Evolutionary conservation across 2,797 vertebrate genomes (phyloP).

Genomic region (Cryptoprocta ferox): DNA sequence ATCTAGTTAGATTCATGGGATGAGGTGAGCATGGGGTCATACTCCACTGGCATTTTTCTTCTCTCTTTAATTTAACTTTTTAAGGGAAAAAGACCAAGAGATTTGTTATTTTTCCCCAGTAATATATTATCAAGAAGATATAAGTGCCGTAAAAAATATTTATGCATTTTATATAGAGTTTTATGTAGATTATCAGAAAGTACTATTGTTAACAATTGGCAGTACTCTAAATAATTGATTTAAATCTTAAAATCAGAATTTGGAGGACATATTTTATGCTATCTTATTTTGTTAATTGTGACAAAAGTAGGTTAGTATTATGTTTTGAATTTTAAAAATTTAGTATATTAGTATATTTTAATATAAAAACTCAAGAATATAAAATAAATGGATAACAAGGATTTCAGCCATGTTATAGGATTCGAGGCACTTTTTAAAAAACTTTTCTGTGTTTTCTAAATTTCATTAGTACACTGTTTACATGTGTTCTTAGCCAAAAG

Average conservation of each 20-base stretch:
- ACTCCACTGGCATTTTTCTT: not conserved
- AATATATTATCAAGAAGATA: constrained; percentile 25
- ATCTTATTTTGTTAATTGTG: constrained; percentile 52
- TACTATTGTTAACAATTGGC: constrained; percentile 27
- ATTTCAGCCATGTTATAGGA: not conserved
- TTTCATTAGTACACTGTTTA: not conserved
- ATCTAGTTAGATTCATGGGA: not conserved
- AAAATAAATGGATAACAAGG: constrained; percentile 12
- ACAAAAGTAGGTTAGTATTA: constrained; percentile 36
- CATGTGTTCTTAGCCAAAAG: not conserved
- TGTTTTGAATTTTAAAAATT: constrained; percentile 40
- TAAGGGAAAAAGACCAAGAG: not conserved
- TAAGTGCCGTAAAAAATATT: constrained; percentile 6
- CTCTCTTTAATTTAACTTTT: not conserved
- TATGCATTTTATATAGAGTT: too few relatives aligned
- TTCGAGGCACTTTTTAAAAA: not conserved
- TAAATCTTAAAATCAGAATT: constrained; percentile 27
- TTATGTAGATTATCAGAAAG: constrained; percentile 10
- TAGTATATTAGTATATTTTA: not conserved
- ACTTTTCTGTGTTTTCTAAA: constrained; percentile 19
- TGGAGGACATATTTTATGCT: constrained; percentile 14
- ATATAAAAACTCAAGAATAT: not conserved
- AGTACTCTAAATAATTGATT: not conserved
- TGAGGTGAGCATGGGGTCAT: not conserved
- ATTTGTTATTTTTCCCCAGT: not conserved